Base-by-base conservation (phyloP, 30 jellyfish, hydroid and myxozoan species). In the Haliclystus octoradiatus region DNA sequence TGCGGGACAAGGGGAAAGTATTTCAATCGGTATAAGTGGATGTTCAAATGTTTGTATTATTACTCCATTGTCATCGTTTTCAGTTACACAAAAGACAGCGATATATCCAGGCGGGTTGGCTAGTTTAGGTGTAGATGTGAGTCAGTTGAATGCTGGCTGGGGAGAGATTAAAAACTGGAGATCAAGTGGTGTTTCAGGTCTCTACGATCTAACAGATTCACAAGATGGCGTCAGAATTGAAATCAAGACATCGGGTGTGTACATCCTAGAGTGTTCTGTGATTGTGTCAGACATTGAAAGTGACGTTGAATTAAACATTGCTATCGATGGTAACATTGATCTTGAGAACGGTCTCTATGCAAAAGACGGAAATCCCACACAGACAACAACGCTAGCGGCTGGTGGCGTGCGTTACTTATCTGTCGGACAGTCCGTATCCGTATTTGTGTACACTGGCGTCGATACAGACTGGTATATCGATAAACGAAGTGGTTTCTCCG, bases 401-500 rank as follows among this genome's bases (percentile, higher is more conserved):
- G 97, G 84, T 33, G 97, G 97, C 3, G 26, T 88, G 26, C 31
- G 76, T 68, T 62, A 57, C 12, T 81, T 88, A 26, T 50, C 74
- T 40, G 49, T 72, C 28, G 65, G 51, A 9, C 86, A 88, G 31
- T 73, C 77, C 51, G 68, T 79, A 1, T 88, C 51, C 35, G 62
- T 76, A 0, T 62, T 34, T 66, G 64, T 80, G 19, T 29, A 79
- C 12, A 68, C 97, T 14, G 75, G 77, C 2, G 74, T 73, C 0
- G 97, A 88, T 64, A 47, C 87, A 27, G 97, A 88, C 52, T 88
- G 97, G 97, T 66, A 74, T 0, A 68, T 88, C 60, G 63, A 71
- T 26, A 73, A 66, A 33, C 57, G 72, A 34, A 47, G 84, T 24
- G 95, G 95, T 1, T 69, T 89, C 29, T 73, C 84, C 32, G 81